Evolutionary conservation across 2,888 invertebrate species (phyloP), one percentile per base, ranked within the genome.

Genomic region (Autographa pulchrina): DNA sequence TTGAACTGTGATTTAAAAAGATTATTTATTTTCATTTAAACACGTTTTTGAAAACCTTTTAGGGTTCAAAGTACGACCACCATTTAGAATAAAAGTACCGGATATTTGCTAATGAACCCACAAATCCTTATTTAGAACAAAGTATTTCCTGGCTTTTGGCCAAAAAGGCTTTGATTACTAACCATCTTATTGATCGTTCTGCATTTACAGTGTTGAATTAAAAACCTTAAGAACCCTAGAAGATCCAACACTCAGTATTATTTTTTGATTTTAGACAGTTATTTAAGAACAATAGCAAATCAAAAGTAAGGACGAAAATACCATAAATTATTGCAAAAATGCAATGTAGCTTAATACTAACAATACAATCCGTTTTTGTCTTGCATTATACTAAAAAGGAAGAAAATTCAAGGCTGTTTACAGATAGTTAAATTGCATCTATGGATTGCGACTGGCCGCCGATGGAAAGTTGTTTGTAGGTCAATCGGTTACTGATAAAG

Each of bases 61-160:
- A 1, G 16, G 48, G 48, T 16, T 48, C 8, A 16, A 48, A 48
- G 48, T 48, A n/a, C n/a, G n/a, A 48, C n/a, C n/a, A n/a, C 48
- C 48, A 48, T 48, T 48, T 48, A 8, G 48, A n/a, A 14, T 54
- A 0, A 75, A 80, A 54, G 75, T 52, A 80, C 66, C 67, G 48
- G 70, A 25, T 11, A 31, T 35, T 62, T 65, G 25, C 65, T 77
- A 77, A 80, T 77, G 77, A 75, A 62, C 60, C 63, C 38, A 58
- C 56, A 75, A 75, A 80, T 70, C 62, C 41, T 65, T 77, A 60
- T 67, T 80, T 80, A 75, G 75, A 75, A 63, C 62, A 68, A 70
- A 80, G 65, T 38, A 60, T 63, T 68, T 61, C 76, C 62, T 77
- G 77, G 77, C 80, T 25, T 60, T 0, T n/a, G 60, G 70, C 77